A percentile compares a stretch with the other conserved stretches of the same genome.
These are phyloP conservation scores for human (Homo sapiens) DNA, from an alignment of 2,113 vertebrate genomes.

Conservation along the genomic window DNA sequence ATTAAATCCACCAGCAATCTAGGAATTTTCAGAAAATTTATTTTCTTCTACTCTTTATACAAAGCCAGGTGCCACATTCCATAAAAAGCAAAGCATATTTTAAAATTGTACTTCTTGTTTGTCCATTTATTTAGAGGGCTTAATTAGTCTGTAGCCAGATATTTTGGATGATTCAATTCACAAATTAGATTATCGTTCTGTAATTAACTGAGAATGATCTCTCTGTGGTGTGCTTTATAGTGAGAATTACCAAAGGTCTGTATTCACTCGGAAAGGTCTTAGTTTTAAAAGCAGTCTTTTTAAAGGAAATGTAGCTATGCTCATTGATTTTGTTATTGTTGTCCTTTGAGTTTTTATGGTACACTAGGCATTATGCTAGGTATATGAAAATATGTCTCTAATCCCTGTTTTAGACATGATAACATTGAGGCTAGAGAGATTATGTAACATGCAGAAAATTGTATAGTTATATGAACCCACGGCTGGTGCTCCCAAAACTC, in stretches of 20 bases:
- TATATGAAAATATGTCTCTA: background rate
- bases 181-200: slow-evolving; percentile 4
- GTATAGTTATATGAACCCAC: background rate
- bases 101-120: background rate
- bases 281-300: slow-evolving; percentile 5
- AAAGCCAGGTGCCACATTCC: background rate
- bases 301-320: background rate
- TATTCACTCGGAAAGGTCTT: background rate
- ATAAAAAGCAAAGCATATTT: background rate
- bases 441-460: background rate
- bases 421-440: background rate
- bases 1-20: background rate
- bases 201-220: background rate
- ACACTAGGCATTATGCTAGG: background rate
- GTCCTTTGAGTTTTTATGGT: slow-evolving; percentile 3
- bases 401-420: background rate
- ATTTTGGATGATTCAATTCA: background rate
- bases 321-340: background rate
- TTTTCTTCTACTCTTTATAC: background rate
- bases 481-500: background rate
- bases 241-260: slow-evolving; percentile 2
- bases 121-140: background rate
- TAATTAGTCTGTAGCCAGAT: background rate
- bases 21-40: background rate
- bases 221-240: background rate